Percentiles rank a stretch among this genome's conserved stretches.
Evolutionary conservation across 2,113 vertebrate species (phyloP).

Genomic region (Amphilophus citrinellus): DNA sequence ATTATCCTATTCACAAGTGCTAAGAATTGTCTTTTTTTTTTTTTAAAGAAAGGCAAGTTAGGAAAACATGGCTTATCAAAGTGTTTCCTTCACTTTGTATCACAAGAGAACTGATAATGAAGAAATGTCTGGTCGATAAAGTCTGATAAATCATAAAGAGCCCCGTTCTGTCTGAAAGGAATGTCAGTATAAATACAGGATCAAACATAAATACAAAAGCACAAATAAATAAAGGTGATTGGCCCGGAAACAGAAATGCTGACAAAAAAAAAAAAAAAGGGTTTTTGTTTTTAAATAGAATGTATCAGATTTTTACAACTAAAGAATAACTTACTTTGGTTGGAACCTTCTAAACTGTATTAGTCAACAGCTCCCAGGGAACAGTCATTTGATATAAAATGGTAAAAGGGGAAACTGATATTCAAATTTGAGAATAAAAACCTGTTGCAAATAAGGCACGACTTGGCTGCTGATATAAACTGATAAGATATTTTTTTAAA

Average conservation of each 20-base stretch:
- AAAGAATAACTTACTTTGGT: neutral
- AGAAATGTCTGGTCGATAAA: slow-evolving; percentile 53
- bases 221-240: slow-evolving; percentile 79
- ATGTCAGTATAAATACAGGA: slow-evolving; percentile 83
- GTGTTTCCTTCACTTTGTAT: slow-evolving; percentile 56
- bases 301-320: neutral
- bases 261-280: neutral
- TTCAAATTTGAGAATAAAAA: slow-evolving; percentile 22
- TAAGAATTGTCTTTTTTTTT: slow-evolving; percentile 56
- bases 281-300: slow-evolving; percentile 1
- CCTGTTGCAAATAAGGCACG: slow-evolving; percentile 44
- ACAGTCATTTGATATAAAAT: neutral
- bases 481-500: slow-evolving; percentile 55
- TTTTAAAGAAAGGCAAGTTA: slow-evolving; percentile 20
- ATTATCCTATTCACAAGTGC: slow-evolving; percentile 78
- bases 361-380: slow-evolving; percentile 2
- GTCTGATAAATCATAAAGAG: slow-evolving; percentile 42
- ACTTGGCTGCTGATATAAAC: slow-evolving; percentile 35
- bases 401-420: slow-evolving; percentile 10
- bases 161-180: slow-evolving; percentile 71
- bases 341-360: neutral
- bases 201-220: slow-evolving; percentile 73
- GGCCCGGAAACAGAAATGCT: slow-evolving; percentile 51
- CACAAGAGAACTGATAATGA: slow-evolving; percentile 46
- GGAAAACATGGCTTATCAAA: slow-evolving; percentile 53